phyloP scores from a whole-genome alignment of 2,888 invertebrate genomes.

The Neoascia interrupta region DNA sequence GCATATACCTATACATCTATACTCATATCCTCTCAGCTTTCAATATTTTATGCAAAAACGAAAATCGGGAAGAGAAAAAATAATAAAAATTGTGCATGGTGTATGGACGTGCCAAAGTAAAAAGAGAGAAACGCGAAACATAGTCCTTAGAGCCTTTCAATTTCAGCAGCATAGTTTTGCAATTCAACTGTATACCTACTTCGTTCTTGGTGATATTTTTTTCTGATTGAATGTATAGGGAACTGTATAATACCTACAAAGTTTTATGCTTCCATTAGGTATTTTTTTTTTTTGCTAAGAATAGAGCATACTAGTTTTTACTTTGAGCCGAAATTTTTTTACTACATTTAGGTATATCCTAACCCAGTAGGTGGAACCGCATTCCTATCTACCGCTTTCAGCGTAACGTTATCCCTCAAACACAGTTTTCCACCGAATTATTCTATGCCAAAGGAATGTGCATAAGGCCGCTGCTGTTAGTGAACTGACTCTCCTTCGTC shows the following conservation, averaged over 20 bases:
- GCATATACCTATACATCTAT: neutral
- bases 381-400: constrained; percentile 29
- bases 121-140: neutral
- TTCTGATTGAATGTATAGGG: neutral
- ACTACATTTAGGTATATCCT: neutral
- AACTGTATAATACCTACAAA: too few species aligned
- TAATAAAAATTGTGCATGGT: constrained; percentile 1
- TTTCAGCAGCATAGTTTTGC: constrained; percentile 32
- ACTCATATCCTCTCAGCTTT: too few species aligned
- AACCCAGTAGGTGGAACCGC: neutral
- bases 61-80: neutral
- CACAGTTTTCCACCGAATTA: constrained; percentile 62
- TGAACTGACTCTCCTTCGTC: constrained; percentile 25
- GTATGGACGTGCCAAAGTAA: neutral
- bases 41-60: constrained; percentile 16
- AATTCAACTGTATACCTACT: too few species aligned
- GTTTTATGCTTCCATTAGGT: constrained; percentile 17
- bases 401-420: constrained; percentile 60
- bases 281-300: constrained; percentile 2
- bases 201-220: constrained; percentile 33
- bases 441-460: constrained; percentile 56
- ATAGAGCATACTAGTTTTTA: constrained; percentile 42
- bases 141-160: constrained; percentile 19
- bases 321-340: constrained; percentile 43
- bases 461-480: constrained; percentile 51